phyloP scores from a whole-genome alignment of 2,113 vertebrate genomes.

The Laticauda laticaudata region DNA sequence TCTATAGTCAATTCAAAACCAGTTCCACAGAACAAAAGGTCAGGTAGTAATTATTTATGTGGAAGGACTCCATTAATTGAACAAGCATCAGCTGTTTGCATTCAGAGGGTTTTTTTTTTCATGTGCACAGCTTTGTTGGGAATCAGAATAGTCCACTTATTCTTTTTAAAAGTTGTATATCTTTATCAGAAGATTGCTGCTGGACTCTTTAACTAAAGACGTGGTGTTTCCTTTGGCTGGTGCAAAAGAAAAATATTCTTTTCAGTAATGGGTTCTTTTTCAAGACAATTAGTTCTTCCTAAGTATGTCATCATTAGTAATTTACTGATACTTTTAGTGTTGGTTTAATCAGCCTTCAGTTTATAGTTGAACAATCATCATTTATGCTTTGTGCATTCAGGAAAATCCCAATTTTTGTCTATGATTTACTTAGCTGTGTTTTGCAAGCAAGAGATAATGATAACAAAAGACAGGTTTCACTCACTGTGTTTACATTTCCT shows the following conservation, averaged over 20 bases:
- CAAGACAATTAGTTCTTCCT: constrained; percentile 46
- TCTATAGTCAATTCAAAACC: constrained; percentile 18
- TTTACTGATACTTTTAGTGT: constrained; percentile 55
- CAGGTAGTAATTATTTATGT: background rate
- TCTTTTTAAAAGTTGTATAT: constrained; percentile 16
- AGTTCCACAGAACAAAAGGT: background rate
- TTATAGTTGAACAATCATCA: constrained; percentile 48
- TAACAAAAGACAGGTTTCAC: constrained; percentile 17
- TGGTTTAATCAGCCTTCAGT: constrained; percentile 56
- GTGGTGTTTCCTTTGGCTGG: background rate
- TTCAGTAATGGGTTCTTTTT: constrained; percentile 52
- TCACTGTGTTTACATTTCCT: constrained; percentile 22
- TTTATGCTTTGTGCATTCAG: constrained; percentile 31
- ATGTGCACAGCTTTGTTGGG: background rate
- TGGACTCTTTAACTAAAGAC: background rate
- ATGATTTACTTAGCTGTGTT: constrained; percentile 33
- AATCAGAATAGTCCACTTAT: constrained; percentile 11
- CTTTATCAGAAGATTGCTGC: constrained; percentile 30
- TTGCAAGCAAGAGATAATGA: constrained; percentile 22
- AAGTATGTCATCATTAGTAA: constrained; percentile 40
- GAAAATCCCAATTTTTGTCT: constrained; percentile 32
- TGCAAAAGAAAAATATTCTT: constrained; percentile 32
- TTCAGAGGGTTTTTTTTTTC: background rate
- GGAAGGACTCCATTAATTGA: constrained; percentile 29
- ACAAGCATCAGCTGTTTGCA: background rate